Conservation (phyloP, 2,888 invertebrate species). For the Lypha dubia region DNA sequence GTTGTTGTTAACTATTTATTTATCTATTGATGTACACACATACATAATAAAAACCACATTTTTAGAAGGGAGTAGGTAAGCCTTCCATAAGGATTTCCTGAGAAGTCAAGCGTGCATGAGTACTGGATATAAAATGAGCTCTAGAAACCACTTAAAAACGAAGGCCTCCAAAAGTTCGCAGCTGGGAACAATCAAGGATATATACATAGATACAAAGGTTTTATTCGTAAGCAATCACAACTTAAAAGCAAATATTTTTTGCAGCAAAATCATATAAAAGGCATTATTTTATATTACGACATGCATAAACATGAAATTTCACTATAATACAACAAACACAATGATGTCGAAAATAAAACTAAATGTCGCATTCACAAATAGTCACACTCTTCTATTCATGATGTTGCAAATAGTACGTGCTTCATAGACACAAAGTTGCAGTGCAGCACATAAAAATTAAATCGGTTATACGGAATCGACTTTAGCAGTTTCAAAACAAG, state of each 20-base stretch:
- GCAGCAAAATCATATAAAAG: constrained; percentile 57
- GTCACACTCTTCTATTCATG: background rate
- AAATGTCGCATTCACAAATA: constrained; percentile 44
- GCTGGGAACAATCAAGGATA: background rate
- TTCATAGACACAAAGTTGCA: background rate
- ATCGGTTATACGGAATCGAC: too few relatives aligned
- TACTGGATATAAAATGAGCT: too few relatives aligned
- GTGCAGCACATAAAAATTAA: background rate
- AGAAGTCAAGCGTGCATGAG: too few relatives aligned
- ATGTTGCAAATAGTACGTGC: background rate
- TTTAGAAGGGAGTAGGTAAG: too few relatives aligned
- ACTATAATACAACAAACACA: constrained; percentile 54
- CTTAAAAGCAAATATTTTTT: constrained; percentile 49
- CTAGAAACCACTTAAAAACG: too few relatives aligned
- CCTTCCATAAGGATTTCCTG: too few relatives aligned
- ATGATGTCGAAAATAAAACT: constrained; percentile 43
- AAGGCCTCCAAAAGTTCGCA: background rate
- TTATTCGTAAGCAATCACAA: constrained; percentile 18
- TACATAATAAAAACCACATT: too few relatives aligned
- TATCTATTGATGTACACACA: too few relatives aligned
- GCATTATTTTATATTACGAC: constrained; percentile 70
- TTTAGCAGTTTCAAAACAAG: too few relatives aligned
- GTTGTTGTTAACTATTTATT: too few relatives aligned
- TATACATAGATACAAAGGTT: background rate
- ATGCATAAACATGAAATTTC: constrained; percentile 68